Conservation (phyloP, 92 coral and sea anemone species). For the Plumapathes pennacea region DNA sequence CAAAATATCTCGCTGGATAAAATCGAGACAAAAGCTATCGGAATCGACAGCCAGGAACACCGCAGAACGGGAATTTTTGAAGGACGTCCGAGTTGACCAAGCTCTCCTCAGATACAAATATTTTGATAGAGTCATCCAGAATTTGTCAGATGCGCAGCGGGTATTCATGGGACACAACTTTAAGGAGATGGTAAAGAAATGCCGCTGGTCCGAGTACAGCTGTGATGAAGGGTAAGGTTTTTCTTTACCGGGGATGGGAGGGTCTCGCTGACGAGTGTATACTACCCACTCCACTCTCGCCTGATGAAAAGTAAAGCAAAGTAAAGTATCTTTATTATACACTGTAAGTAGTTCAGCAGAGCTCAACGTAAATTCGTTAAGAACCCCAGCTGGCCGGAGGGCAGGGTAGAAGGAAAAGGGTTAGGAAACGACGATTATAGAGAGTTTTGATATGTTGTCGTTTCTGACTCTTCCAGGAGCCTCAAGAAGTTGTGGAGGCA, state of each 20-base stretch:
- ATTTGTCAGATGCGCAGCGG: slow-evolving; percentile 15
- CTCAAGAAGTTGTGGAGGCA: slow-evolving; percentile 61
- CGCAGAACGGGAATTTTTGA: slow-evolving; percentile 17
- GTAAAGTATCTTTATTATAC: not conserved
- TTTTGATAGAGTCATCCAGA: slow-evolving; percentile 14
- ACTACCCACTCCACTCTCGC: too few relatives aligned
- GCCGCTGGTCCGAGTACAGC: slow-evolving; percentile 64
- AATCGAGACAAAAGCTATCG: not conserved
- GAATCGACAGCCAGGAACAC: slow-evolving; percentile 14
- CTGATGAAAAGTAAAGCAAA: too few relatives aligned
- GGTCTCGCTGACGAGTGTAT: too few relatives aligned
- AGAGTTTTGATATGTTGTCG: too few relatives aligned
- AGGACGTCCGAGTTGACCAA: slow-evolving; percentile 26
- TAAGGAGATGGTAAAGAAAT: slow-evolving; percentile 49
- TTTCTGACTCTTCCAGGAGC: slow-evolving; percentile 41
- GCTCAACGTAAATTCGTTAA: too few relatives aligned
- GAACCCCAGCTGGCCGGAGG: too few relatives aligned
- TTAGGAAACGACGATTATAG: too few relatives aligned
- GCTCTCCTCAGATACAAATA: slow-evolving; percentile 4
- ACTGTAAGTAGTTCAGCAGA: too few relatives aligned
- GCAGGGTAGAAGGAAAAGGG: too few relatives aligned
- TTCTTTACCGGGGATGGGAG: too few relatives aligned
- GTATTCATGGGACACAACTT: slow-evolving; percentile 37
- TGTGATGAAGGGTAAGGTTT: slow-evolving; percentile 61
- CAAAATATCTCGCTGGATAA: not conserved